phyloP scores from a whole-genome alignment of 2,797 vertebrate species.

The Microhierax caerulescens region DNA sequence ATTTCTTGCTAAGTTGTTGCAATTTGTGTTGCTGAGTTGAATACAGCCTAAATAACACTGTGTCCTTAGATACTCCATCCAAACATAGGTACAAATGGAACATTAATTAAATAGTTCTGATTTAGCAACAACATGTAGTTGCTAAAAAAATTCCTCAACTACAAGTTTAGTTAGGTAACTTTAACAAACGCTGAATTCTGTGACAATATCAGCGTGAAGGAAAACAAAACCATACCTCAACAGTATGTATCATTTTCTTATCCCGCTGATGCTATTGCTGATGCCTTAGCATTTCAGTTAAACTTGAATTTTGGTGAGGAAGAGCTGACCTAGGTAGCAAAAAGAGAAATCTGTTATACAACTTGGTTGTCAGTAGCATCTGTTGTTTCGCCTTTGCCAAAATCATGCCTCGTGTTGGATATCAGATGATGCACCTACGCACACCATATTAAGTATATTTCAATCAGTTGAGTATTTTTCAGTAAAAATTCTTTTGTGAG shows the following conservation, averaged over 20 bases:
- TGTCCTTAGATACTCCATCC: background rate
- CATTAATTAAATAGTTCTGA: background rate
- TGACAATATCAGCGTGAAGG: background rate
- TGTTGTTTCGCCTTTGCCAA: constrained; percentile 23
- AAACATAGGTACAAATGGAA: background rate
- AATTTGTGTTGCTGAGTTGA: background rate
- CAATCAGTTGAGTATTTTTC: background rate
- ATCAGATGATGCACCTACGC: background rate
- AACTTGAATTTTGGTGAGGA: background rate
- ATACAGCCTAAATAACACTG: background rate
- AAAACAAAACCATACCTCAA: background rate
- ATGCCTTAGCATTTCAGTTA: background rate
- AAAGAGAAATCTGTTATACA: background rate
- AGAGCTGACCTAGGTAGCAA: background rate
- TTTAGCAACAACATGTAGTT: background rate
- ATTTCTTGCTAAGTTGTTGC: background rate
- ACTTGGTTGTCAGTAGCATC: background rate
- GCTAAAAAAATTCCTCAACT: background rate
- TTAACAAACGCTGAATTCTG: background rate
- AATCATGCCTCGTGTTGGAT: background rate
- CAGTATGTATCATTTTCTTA: background rate
- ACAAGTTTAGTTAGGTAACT: background rate
- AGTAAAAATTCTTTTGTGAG: background rate
- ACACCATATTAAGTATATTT: background rate
- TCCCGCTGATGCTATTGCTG: background rate